Conservation (phyloP, 1,140 invertebrate genomes). For the Diabrotica virgifera region DNA sequence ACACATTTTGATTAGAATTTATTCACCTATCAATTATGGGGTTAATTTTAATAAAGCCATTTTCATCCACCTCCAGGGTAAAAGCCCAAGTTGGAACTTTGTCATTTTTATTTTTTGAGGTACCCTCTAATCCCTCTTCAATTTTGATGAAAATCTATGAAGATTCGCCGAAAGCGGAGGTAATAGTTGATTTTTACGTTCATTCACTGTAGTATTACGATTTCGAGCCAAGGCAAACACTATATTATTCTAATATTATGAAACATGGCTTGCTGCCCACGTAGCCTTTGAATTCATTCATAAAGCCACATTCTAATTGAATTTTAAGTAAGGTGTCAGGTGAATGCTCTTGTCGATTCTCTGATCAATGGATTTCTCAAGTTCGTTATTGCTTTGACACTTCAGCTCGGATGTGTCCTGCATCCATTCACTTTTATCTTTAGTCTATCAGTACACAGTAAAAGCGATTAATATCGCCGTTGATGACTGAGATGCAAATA, state of each 20-base stretch:
- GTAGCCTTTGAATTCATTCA: background rate
- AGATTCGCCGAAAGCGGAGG: too few relatives aligned
- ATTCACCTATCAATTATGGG: too few relatives aligned
- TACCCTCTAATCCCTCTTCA: too few relatives aligned
- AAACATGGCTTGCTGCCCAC: constrained; percentile 1
- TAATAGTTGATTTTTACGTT: too few relatives aligned
- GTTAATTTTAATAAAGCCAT: too few relatives aligned
- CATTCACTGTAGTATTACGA: too few relatives aligned
- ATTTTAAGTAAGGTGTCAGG: background rate
- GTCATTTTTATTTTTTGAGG: too few relatives aligned
- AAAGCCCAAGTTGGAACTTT: too few relatives aligned
- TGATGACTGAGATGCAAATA: constrained; percentile 2
- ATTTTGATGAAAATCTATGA: too few relatives aligned
- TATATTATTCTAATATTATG: background rate
- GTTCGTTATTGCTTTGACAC: background rate
- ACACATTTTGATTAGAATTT: too few relatives aligned
- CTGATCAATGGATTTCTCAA: constrained; percentile 2
- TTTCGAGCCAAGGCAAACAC: background rate
- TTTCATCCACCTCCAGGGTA: too few relatives aligned
- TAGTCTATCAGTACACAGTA: background rate
- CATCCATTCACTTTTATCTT: background rate
- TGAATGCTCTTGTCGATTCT: constrained; percentile 1
- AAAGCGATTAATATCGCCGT: background rate
- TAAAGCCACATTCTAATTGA: constrained; percentile 2
- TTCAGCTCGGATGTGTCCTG: background rate